phyloP scores from a whole-genome alignment of 2,113 vertebrate species.

The Catharus fuscescens region DNA sequence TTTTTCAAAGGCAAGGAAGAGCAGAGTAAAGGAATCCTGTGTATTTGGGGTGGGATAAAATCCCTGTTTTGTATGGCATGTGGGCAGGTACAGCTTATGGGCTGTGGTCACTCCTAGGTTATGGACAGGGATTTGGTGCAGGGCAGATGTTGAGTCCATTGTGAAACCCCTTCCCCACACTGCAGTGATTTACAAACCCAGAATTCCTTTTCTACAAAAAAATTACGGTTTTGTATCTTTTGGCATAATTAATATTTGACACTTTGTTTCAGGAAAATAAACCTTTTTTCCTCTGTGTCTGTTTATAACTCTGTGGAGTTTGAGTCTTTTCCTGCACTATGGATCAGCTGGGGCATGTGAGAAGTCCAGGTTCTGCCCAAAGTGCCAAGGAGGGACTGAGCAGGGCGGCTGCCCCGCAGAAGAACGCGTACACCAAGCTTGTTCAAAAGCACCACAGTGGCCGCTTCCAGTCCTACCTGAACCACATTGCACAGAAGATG shows the following conservation, averaged over 20 bases:
- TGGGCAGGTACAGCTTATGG: not conserved
- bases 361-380: constrained; percentile 37
- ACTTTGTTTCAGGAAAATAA: constrained; percentile 28
- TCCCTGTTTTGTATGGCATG: rapidly evolving
- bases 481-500: constrained; percentile 75
- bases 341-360: constrained; percentile 52
- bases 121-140: not conserved
- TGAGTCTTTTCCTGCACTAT: constrained; percentile 18
- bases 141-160: not conserved
- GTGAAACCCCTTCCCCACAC: not conserved
- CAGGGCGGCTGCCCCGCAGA: constrained; percentile 68
- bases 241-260: not conserved
- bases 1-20: not conserved
- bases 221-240: not conserved
- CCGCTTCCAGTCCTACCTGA: constrained; percentile 79
- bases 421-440: constrained; percentile 84
- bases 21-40: not conserved
- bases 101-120: not conserved
- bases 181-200: not conserved
- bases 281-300: not conserved
- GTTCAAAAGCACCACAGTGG: constrained; percentile 85
- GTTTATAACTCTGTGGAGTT: constrained; percentile 31
- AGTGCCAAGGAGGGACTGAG: constrained; percentile 64
- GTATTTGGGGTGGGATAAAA: not conserved
- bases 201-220: not conserved